phyloP scores from a whole-genome alignment of 2,113 vertebrate species.

The Xerus inauris region DNA sequence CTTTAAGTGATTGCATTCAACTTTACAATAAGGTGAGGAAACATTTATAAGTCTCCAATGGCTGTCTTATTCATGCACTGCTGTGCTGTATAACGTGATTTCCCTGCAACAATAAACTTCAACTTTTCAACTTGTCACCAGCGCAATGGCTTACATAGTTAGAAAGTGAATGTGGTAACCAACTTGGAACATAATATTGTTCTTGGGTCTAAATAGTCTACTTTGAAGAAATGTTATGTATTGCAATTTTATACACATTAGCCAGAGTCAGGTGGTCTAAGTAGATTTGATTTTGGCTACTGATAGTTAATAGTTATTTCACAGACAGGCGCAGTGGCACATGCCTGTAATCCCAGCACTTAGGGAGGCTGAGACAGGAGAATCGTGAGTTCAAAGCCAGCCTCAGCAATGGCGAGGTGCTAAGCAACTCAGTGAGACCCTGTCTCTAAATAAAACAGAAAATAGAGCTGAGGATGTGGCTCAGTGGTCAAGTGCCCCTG shows the following conservation, averaged over 20 bases:
- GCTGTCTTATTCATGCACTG: background rate
- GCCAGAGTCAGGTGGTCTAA: background rate
- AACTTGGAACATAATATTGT: background rate
- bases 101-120: conserved; percentile 28
- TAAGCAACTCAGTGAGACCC: no score
- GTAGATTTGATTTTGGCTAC: background rate
- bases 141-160: background rate
- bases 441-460: no score
- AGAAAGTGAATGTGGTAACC: background rate
- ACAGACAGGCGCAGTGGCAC: no score
- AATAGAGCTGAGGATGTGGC: no score
- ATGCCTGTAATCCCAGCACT: no score
- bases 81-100: background rate
- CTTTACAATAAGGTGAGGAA: background rate
- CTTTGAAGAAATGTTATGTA: background rate
- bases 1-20: background rate
- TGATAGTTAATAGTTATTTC: background rate
- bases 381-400: no score
- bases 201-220: conserved; percentile 22
- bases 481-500: no score
- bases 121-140: conserved; percentile 1
- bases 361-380: no score
- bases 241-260: background rate
- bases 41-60: conserved; percentile 19
- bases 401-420: no score